phyloP scores from a whole-genome alignment of 1,140 invertebrate genomes.

The Mya arenaria region DNA sequence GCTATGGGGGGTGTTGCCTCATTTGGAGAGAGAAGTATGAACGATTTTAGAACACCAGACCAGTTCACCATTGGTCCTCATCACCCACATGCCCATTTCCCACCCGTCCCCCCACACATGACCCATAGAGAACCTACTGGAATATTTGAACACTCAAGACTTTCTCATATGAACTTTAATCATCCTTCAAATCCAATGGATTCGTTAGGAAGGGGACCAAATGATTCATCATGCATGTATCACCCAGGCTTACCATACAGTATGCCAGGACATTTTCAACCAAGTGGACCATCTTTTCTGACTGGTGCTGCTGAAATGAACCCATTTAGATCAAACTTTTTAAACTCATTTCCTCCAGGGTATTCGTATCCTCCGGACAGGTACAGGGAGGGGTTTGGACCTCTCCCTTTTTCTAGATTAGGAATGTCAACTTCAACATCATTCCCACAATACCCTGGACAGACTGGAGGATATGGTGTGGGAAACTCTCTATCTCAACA shows the following conservation, averaged over 20 bases:
- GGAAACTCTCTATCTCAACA: slow-evolving; percentile 51
- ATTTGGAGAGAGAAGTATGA: slow-evolving; percentile 44
- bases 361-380: slow-evolving; percentile 59
- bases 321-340: slow-evolving; percentile 59
- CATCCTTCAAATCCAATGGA: slow-evolving; percentile 31
- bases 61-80: slow-evolving; percentile 55
- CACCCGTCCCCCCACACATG: slow-evolving; percentile 53
- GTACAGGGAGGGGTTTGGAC: slow-evolving; percentile 53
- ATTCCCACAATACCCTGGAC: slow-evolving; percentile 56
- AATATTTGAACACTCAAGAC: slow-evolving; percentile 47
- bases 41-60: slow-evolving; percentile 50
- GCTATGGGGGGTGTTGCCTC: slow-evolving; percentile 25
- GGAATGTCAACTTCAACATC: slow-evolving; percentile 56
- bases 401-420: slow-evolving; percentile 44
- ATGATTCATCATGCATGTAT: slow-evolving; percentile 59
- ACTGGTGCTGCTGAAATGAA: slow-evolving; percentile 61
- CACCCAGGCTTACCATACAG: slow-evolving; percentile 50
- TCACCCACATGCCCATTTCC: slow-evolving; percentile 57
- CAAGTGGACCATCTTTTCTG: slow-evolving; percentile 63
- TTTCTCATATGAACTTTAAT: slow-evolving; percentile 53
- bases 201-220: slow-evolving; percentile 56
- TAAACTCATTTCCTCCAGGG: slow-evolving; percentile 60
- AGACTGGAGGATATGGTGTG: slow-evolving; percentile 51
- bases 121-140: slow-evolving; percentile 28
- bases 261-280: slow-evolving; percentile 54